Evolutionary conservation across 2,888 invertebrate species (phyloP).

Genomic region (Ctena decussata): DNA sequence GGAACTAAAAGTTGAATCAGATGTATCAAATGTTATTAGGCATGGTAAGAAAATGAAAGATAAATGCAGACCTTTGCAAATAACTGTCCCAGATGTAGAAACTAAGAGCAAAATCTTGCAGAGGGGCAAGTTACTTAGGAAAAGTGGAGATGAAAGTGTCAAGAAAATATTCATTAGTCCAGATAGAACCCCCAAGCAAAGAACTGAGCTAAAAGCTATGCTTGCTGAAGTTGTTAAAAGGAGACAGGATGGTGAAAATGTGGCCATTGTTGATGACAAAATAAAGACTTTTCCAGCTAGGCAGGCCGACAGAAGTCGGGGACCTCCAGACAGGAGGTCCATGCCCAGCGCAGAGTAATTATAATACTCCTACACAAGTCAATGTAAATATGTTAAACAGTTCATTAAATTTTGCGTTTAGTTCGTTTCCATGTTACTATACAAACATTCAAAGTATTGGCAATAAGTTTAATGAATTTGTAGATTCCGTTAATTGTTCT

Average conservation of each 20-base stretch:
- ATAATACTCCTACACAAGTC: too few relatives aligned
- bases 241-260: background rate
- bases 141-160: background rate
- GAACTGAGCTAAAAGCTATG: background rate
- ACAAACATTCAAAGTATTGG: background rate
- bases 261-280: background rate
- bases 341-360: too few relatives aligned
- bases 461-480: conserved; percentile 1
- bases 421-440: background rate
- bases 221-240: background rate
- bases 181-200: background rate
- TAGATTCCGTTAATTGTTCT: background rate
- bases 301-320: background rate
- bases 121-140: too few relatives aligned
- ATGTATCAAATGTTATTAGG: too few relatives aligned
- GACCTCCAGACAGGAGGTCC: background rate
- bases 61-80: too few relatives aligned
- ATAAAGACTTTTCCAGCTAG: background rate
- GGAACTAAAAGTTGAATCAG: too few relatives aligned
- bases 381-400: too few relatives aligned
- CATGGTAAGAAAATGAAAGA: background rate
- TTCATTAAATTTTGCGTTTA: too few relatives aligned
- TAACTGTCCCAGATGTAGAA: background rate
- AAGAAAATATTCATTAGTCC: background rate
- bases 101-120: background rate